A percentile compares a stretch with the other conserved stretches of the same genome.
These are phyloP conservation scores for Valencia hispanica DNA, from an alignment of 2,797 vertebrate genomes.

Conservation along the genomic window DNA sequence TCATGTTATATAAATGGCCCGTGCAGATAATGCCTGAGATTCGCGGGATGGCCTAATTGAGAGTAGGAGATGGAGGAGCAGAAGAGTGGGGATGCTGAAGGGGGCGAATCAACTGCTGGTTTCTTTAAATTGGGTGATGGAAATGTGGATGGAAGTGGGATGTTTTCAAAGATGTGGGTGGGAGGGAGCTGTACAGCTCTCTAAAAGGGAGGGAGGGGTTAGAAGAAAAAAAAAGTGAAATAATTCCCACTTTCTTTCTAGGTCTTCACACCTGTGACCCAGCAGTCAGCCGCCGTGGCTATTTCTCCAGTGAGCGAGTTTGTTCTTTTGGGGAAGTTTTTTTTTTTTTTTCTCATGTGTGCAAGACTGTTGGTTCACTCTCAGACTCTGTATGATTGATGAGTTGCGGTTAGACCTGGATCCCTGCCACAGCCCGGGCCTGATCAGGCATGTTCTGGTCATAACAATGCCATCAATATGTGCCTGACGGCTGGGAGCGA, in stretches of 20 bases:
- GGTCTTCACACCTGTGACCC: slow-evolving; percentile 78
- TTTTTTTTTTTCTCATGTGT: slow-evolving; percentile 10
- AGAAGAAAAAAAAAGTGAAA: slow-evolving; percentile 46
- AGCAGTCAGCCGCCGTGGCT: slow-evolving; percentile 56
- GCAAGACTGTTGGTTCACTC: slow-evolving; percentile 51
- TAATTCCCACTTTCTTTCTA: slow-evolving; percentile 70
- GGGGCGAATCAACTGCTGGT: slow-evolving; percentile 63
- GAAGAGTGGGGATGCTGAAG: slow-evolving; percentile 53
- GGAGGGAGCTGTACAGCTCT: slow-evolving; percentile 60
- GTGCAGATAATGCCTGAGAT: slow-evolving; percentile 76
- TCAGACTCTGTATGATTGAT: slow-evolving; percentile 73
- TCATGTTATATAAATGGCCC: slow-evolving; percentile 78
- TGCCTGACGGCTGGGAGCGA: slow-evolving; percentile 53
- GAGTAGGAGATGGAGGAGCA: slow-evolving; percentile 67
- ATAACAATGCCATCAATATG: slow-evolving; percentile 79
- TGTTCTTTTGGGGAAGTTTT: neutral
- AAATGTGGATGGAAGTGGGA: slow-evolving; percentile 74
- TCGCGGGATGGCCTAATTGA: slow-evolving; percentile 76
- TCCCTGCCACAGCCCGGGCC: slow-evolving; percentile 62
- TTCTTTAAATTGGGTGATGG: slow-evolving; percentile 72
- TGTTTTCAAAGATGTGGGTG: slow-evolving; percentile 64
- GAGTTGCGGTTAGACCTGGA: slow-evolving; percentile 68
- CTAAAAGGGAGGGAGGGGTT: slow-evolving; percentile 46
- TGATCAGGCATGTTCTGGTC: slow-evolving; percentile 78
- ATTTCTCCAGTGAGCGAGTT: slow-evolving; percentile 43